phyloP scores from a whole-genome alignment of 2,113 vertebrate species.

The Fulica atra region DNA sequence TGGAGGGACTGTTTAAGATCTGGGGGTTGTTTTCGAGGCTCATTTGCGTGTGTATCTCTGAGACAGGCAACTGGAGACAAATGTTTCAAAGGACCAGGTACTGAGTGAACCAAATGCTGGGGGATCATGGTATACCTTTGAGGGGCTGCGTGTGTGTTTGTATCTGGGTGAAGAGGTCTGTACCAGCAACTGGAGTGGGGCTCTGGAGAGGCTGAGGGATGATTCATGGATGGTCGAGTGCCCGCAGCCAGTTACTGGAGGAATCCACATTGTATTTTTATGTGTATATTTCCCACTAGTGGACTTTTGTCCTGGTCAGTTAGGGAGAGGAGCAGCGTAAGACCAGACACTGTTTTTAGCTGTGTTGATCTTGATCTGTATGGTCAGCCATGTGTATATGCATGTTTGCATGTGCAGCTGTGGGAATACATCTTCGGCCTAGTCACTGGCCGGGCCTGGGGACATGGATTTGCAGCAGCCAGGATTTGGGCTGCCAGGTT shows the following conservation, averaged over 20 bases:
- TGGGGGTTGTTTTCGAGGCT: not conserved
- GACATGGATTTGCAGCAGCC: not conserved
- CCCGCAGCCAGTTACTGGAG: not conserved
- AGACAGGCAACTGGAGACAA: not conserved
- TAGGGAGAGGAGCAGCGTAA: not conserved
- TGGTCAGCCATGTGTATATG: not conserved
- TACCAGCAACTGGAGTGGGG: not conserved
- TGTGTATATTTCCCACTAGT: not conserved
- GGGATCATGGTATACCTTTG: not conserved
- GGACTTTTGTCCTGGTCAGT: not conserved
- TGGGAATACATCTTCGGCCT: not conserved
- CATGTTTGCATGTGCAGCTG: not conserved
- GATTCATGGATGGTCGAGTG: not conserved
- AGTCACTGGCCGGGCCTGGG: not conserved
- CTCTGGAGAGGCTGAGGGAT: not conserved
- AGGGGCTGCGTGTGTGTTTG: not conserved
- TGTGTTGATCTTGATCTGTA: not conserved
- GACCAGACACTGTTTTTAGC: not conserved
- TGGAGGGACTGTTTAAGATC: not conserved
- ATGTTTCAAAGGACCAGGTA: not conserved
- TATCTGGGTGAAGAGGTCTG: not conserved
- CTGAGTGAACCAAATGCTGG: not conserved
- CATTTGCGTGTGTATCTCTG: not conserved
- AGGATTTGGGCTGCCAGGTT: not conserved
- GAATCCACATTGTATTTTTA: not conserved